A percentile compares a stretch with the other conserved stretches of the same genome.
Evolutionary conservation across 2,797 vertebrate species (phyloP).

Genomic region (Mus minutoides): DNA sequence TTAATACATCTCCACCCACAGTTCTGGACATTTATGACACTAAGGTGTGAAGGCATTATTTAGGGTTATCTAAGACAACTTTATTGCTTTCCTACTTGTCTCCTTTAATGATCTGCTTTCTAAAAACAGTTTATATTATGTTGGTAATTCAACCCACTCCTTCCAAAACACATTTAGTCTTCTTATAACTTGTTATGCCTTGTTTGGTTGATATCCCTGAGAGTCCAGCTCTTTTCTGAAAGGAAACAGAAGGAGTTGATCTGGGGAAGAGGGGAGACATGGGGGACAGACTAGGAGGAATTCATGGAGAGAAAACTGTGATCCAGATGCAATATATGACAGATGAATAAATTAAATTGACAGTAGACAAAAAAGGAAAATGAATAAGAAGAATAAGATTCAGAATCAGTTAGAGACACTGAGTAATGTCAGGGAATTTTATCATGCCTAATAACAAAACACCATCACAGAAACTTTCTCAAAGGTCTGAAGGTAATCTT

Average conservation of each 20-base stretch:
- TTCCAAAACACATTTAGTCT: not conserved
- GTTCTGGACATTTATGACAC: not conserved
- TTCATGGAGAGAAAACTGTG: not conserved
- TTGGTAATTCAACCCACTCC: not conserved
- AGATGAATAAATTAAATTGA: not conserved
- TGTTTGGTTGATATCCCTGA: not conserved
- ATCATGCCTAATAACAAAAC: not conserved
- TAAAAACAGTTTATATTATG: not conserved
- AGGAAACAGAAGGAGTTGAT: not conserved
- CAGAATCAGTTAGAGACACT: not conserved
- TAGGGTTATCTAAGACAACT: not conserved
- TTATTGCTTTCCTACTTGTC: not conserved
- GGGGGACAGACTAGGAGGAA: not conserved
- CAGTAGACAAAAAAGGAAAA: not conserved
- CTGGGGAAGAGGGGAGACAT: not conserved
- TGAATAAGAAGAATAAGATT: not conserved
- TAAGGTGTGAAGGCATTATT: not conserved
- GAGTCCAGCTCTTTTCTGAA: not conserved
- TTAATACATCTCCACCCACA: rapidly evolving
- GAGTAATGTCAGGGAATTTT: not conserved
- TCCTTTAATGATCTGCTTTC: not conserved
- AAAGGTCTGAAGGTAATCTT: not conserved
- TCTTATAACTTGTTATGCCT: not conserved
- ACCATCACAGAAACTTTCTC: not conserved
- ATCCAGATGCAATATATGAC: not conserved